Base-by-base conservation (phyloP, 1,140 invertebrate species). In the Marisa cornuarietis region DNA sequence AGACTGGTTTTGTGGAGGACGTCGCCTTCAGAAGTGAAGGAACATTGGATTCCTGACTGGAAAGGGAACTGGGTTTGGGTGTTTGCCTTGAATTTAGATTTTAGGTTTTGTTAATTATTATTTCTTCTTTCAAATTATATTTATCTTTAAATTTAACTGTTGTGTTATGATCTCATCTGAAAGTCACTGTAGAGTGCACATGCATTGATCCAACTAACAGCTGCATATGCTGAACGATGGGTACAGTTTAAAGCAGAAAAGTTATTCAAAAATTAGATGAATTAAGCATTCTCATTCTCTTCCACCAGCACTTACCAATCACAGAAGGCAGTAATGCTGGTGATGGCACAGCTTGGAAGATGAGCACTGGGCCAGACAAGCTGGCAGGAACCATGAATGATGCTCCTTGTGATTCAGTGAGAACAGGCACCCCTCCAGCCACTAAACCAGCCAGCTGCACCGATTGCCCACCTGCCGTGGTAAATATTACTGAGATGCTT, bases 341-440 rank as follows among this genome's bases (percentile, higher is more conserved):
- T n/a, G 80, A 82, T 51, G 78, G 80, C 20, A 58, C 71, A 31
- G 82, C 85, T 31, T 79, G 82, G 79, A 86, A 88, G 9, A 88
- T 22, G 2, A 89, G 16, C 1, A 82, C 73, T 9, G 81, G 63
- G 26, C 84, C 87, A 49, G 68, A 63, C 8, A 89, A 83, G 16
- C 71, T 66, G 8, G 86, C 81, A 49, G 85, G 83, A 3, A 83
- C 63, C 0, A 83, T 54, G 76, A 88, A 85, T 14, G 54, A 24
- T 24, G 84, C 79, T 11, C 81, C 83, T 71, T 87, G 81, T 11
- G 88, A 65, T 26, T 83, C 79, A 11, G 85, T 71, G 16, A 89
- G 80, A 24, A 87, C 76, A 8, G 87, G 71, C 26, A 79, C 76
- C 9, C 81, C 82, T 20, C 83, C 85, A 18, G 84, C 84, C 62